Evolutionary conservation across 1,140 invertebrate species (phyloP).

Genomic region (Portunus trituberculatus): DNA sequence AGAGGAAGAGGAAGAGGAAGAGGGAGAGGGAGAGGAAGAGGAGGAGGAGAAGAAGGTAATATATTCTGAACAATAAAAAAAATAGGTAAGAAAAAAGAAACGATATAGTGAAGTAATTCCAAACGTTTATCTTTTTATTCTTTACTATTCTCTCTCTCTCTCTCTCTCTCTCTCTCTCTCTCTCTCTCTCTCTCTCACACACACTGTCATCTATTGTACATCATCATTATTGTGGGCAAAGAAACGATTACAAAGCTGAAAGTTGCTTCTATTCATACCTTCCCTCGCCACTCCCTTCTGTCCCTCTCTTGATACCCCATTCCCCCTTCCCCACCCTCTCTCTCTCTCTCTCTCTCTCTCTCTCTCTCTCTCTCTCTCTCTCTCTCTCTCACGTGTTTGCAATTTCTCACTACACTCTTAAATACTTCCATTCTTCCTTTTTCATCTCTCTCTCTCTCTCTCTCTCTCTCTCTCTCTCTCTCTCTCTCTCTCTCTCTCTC

Average conservation of each 20-base stretch:
- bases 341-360: too few relatives aligned
- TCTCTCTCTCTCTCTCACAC: neutral
- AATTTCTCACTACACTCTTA: too few relatives aligned
- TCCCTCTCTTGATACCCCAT: neutral
- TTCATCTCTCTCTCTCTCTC: neutral
- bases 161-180: neutral
- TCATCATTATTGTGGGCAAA: neutral
- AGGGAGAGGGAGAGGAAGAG: too few relatives aligned
- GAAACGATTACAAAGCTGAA: neutral
- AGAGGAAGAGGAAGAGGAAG: too few relatives aligned
- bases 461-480: too few relatives aligned
- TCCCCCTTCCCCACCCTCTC: too few relatives aligned
- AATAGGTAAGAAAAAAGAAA: neutral
- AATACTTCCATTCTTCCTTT: too few relatives aligned
- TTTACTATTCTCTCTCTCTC: too few relatives aligned
- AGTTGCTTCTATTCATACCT: neutral
- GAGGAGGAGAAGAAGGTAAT: too few relatives aligned
- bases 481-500: too few relatives aligned
- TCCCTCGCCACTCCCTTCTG: neutral
- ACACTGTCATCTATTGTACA: neutral
- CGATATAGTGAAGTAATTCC: neutral
- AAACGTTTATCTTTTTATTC: neutral
- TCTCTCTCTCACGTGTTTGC: too few relatives aligned
- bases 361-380: too few relatives aligned
- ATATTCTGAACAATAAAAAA: neutral